Evolutionary conservation across 2,888 invertebrate species (phyloP), one percentile per base, ranked within the genome.

Genomic region (Fragum sueziense): DNA sequence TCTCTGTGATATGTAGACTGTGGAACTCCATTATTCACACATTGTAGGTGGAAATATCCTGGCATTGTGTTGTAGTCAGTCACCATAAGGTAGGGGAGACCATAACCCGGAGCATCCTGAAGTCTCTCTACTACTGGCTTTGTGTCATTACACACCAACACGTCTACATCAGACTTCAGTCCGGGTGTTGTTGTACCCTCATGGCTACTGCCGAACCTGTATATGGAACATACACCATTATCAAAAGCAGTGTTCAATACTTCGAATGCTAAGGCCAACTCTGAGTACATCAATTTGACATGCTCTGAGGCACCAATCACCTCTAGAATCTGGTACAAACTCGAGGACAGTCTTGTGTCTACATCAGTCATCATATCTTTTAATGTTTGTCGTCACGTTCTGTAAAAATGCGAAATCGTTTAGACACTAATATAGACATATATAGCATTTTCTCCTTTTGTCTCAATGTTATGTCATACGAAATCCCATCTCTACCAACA

Each of bases 41-140:
- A 33, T 34, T 57, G 57, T 2, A 70, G 17, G 54, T 70, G 34
- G 22, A 70, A 29, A 34, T 70, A 70, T 1, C 70, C 70, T n/a
- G 70, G 70, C 22, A 34, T 34, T 25, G 70, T 70, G 11, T 54
- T 11, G 9, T 34, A 11, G 37, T 70, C 70, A 17, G 33, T 22
- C 0, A 59, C 22, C 59, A 70, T 34, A 20, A 59, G 27, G 9
- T 57, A 33, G n/a, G 59, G 14, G 20, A 2, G 9, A 31, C 59
- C 41, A 27, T 52, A 14, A 1, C 34, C 9, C 7, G 70, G 33
- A 17, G 70, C 59, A 34, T 33, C 34, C n/a, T 27, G 2, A 14
- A 22, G 1, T 27, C 59, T 22, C 20, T 41, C 57, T 22, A 57
- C 4, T 14, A 70, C 70, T 33, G 34, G 41, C 3, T 22, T 41